Percentiles rank a stretch among this genome's conserved stretches.
Conservation (phyloP, 2,113 vertebrate genomes). For the Channa argus region DNA sequence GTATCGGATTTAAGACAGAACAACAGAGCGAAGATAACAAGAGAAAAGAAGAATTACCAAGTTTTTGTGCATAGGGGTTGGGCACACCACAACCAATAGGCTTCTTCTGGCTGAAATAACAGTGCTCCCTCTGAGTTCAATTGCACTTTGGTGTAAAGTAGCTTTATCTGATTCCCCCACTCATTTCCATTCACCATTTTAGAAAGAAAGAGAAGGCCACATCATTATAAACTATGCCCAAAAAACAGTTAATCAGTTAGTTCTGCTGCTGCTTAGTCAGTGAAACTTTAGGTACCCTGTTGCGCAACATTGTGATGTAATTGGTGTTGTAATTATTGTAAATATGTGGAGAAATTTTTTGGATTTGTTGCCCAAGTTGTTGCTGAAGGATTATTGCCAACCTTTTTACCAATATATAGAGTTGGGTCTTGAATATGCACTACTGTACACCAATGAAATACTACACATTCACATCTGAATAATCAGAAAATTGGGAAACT, state of each 20-base stretch:
- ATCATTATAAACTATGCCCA: constrained; percentile 1
- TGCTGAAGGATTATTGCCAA: constrained; percentile 1
- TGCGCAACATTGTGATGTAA: constrained; percentile 11
- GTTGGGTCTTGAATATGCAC: constrained; percentile 37
- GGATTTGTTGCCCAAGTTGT: background rate
- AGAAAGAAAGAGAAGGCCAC: constrained; percentile 14
- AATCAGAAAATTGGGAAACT: constrained; percentile 21
- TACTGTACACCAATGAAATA: constrained; percentile 59
- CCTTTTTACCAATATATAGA: background rate
- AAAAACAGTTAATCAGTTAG: constrained; percentile 13
- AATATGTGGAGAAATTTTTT: background rate
- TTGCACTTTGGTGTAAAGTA: constrained; percentile 79
- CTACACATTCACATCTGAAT: constrained; percentile 29
- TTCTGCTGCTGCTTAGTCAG: constrained; percentile 20
- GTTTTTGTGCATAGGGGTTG: constrained; percentile 69
- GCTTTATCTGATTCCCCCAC: constrained; percentile 58
- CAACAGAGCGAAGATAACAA: constrained; percentile 51
- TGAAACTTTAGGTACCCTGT: constrained; percentile 9
- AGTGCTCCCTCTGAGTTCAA: constrained; percentile 79
- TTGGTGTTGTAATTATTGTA: background rate
- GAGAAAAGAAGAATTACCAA: constrained; percentile 58
- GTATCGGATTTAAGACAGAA: constrained; percentile 68
- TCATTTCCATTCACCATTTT: constrained; percentile 30
- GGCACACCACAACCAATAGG: constrained; percentile 62
- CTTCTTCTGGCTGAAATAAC: constrained; percentile 61